Base-by-base conservation (phyloP, 1,140 invertebrate genomes). In the Phymorhynchus buccinoides region DNA sequence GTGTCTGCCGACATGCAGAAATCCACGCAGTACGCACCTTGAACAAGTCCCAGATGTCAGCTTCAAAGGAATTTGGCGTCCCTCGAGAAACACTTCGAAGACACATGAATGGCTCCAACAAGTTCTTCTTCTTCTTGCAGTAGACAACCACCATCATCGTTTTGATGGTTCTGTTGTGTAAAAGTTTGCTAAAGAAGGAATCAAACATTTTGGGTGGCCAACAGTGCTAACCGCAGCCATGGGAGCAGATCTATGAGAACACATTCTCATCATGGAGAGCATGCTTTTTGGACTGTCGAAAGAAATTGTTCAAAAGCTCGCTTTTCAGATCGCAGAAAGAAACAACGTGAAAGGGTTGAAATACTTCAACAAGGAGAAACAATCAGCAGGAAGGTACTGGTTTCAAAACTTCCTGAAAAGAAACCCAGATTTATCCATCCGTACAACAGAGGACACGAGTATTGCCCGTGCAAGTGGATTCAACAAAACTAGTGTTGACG, bases 401-500 rank as follows among this genome's bases (percentile, higher is more conserved):
- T 87, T 93, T 79, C 82, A 87, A 85, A 68, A 82, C 22, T 94
- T 94, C 85, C 89, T 93, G 90, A 92, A 90, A 85, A 85, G 92
- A 44, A 89, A 94, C 84, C 87, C 87, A 80, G 83, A 90, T 37
- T 81, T 94, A 56, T 90, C 91, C 44, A 73, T 93, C 18, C 83
- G 93, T 87, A 92, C 89, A 86, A 92, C 93, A 80, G 93, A 94
- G 89, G 91, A 89, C 42, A 93, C 91, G 39, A 92, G 91, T 81
- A 62, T 93, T 32, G 89, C 91, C 3, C 85, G 93, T 81, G 90
- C 90, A 44, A 91, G 88, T 32, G 90, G 88, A 22, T 94, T 94
- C 86, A 94, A 94, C 82, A 88, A 88, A 79, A 48, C 12, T 16
- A 80, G 41, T 81, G 80, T 88, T 22, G 48, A n/a, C 44, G 9